Base-by-base conservation (phyloP, 2,888 invertebrate genomes). In the Andrena flavipes region DNA sequence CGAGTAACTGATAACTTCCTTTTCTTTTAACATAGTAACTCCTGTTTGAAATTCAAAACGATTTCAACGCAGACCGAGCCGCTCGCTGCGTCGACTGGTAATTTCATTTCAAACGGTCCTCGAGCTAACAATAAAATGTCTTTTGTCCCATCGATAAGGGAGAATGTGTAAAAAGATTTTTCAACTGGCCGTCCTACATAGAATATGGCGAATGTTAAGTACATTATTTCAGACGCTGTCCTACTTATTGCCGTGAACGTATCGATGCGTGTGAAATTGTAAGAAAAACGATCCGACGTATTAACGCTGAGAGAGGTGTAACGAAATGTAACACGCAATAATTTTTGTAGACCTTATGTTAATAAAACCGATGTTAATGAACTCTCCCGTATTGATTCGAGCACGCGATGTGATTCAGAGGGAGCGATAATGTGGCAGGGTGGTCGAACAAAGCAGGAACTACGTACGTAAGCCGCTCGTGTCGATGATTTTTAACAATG, bases 141-240 rank as follows among this genome's bases (percentile, higher is more conserved):
- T 72, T 76, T 78, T 60, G 75, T 71, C 71, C 80, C 74, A 48
- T 81, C 81, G 73, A 82, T 60, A 84, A 82, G 76, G 81, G 78
- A 71, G 62, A 77, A 16, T 88, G 84, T 88, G 74, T 87, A 85
- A 84, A 80, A 82, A 86, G 80, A 75, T 88, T 87, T 51, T 87
- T 84, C 85, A 88, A 88, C 88, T 89, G 89, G 87, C 90, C 90
- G 89, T 90, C 90, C 90, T 88, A 78, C 87, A 87, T 75, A 80
- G 85, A 87, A 87, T 88, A 88, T 89, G 84, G 82, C 82, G 82
- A 84, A 84, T 81, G 73, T 85, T 84, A 80, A 83, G 84, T 70
- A 76, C 69, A 80, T 83, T 79, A 84, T 84, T 84, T 76, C 42
- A 42, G 73, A 68, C 60, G 75, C 83, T 81, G 77, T 72, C 80